Percentiles rank a stretch among this genome's conserved stretches.
Evolutionary conservation across 2,797 vertebrate species (phyloP).

Genomic region (Netta rufina): DNA sequence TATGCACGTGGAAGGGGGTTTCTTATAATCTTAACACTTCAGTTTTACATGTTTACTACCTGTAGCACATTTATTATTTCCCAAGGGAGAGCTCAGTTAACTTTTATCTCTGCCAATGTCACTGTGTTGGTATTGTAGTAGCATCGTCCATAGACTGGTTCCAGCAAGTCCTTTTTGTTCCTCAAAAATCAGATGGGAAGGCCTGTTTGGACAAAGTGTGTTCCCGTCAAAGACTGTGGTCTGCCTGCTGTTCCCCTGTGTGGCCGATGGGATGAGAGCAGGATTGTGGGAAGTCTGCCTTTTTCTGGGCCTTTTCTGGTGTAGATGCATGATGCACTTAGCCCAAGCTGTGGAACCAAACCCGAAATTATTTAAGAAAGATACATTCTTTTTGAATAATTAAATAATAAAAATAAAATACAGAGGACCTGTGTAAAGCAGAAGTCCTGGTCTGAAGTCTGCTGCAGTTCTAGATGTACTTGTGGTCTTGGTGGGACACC

Average conservation of each 20-base stretch:
- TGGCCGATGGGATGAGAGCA: not conserved
- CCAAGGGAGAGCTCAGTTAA: not conserved
- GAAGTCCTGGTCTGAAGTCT: not conserved
- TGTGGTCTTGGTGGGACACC: not conserved
- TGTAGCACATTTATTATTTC: not conserved
- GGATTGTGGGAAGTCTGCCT: not conserved
- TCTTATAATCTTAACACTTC: not conserved
- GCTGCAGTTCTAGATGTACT: not conserved
- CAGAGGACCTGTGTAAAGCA: not conserved
- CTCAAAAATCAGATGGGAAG: not conserved
- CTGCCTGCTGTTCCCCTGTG: not conserved
- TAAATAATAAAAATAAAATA: not conserved
- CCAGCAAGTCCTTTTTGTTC: not conserved
- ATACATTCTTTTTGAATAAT: not conserved
- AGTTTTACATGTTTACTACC: not conserved
- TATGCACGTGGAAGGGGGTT: not conserved
- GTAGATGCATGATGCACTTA: not conserved
- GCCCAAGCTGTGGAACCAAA: not conserved
- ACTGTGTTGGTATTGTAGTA: not conserved
- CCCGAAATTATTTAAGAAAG: not conserved
- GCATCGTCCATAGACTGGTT: not conserved
- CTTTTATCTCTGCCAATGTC: not conserved
- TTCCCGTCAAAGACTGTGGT: fast-evolving
- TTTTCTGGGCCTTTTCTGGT: not conserved
- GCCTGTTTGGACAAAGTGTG: not conserved